These are phyloP conservation scores for Pteromalus puparum DNA, from an alignment of 1,140 invertebrate genomes.

Conservation along the genomic window DNA sequence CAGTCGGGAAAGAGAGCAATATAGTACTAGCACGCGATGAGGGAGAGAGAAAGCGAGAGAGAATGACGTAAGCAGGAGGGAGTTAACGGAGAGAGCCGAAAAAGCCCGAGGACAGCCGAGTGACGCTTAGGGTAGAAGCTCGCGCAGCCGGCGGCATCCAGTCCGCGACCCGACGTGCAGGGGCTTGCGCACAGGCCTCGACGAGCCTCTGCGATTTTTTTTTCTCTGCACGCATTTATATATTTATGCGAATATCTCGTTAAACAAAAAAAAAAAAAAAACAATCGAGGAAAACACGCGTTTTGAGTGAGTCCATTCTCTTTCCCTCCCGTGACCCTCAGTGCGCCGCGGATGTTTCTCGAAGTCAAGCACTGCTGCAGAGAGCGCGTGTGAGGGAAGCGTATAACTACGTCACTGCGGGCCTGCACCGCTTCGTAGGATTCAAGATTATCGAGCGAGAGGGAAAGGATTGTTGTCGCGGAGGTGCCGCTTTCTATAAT, in stretches of 20 bases:
- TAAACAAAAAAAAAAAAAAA: neutral
- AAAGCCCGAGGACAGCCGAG: conserved; percentile 37
- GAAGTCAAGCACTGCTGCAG: neutral
- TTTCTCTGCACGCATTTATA: neutral
- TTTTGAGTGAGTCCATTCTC: neutral
- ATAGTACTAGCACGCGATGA: neutral
- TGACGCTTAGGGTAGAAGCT: neutral
- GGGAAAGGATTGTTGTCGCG: neutral
- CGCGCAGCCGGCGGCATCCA: conserved; percentile 36
- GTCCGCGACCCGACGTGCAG: conserved; percentile 22
- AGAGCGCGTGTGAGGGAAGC: neutral
- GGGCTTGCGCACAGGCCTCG: conserved; percentile 7
- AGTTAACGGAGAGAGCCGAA: conserved; percentile 51
- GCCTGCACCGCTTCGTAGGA: neutral
- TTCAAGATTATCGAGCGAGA: conserved; percentile 36
- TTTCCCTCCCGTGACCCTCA: neutral
- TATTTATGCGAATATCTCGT: neutral
- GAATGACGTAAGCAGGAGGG: conserved; percentile 47
- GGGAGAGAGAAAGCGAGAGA: neutral
- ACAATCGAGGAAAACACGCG: neutral
- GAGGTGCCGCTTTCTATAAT: conserved; percentile 15
- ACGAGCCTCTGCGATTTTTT: neutral
- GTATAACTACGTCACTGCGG: neutral
- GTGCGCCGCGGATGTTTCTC: neutral
- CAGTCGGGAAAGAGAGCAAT: neutral